phyloP scores from a whole-genome alignment of 2,888 invertebrate species.

The Erannis defoliaria region DNA sequence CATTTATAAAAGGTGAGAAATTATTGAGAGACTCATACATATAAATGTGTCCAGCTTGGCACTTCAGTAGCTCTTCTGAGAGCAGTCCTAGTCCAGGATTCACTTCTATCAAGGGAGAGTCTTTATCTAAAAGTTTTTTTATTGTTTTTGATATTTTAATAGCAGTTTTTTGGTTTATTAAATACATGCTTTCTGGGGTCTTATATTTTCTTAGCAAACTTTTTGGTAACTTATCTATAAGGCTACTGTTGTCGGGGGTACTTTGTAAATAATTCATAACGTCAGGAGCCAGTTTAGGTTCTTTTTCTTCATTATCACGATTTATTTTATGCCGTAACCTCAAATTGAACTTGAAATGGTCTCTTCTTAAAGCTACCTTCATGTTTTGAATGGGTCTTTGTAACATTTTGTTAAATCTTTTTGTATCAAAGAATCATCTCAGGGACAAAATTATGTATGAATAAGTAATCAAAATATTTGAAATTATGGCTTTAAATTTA shows the following conservation, averaged over 20 bases:
- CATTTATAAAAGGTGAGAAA: slow-evolving; percentile 79
- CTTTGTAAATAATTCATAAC: slow-evolving; percentile 47
- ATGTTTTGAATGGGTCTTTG: slow-evolving; percentile 29
- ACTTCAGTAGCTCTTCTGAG: slow-evolving; percentile 85
- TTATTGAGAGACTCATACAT: slow-evolving; percentile 86
- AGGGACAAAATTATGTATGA: too few species aligned
- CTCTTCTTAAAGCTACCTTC: slow-evolving; percentile 24
- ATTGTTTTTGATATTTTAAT: slow-evolving; percentile 68
- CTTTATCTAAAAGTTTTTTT: slow-evolving; percentile 58
- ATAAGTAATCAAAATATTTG: too few species aligned
- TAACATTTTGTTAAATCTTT: slow-evolving; percentile 39
- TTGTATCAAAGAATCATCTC: not conserved
- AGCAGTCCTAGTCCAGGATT: slow-evolving; percentile 90
- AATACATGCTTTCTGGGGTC: slow-evolving; percentile 72
- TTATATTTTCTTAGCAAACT: slow-evolving; percentile 72
- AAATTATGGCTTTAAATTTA: too few species aligned
- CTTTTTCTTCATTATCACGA: slow-evolving; percentile 57
- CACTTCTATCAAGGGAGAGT: slow-evolving; percentile 87
- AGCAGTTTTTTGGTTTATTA: slow-evolving; percentile 75
- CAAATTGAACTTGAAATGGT: slow-evolving; percentile 38
- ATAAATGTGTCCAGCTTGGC: slow-evolving; percentile 80
- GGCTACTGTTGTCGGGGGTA: slow-evolving; percentile 52
- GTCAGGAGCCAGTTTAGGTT: slow-evolving; percentile 64
- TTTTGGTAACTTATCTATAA: slow-evolving; percentile 70
- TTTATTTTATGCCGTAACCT: slow-evolving; percentile 65